A percentile compares a stretch with the other conserved stretches of the same genome.
Conservation (phyloP, 2,113 vertebrate genomes). For the Ictidomys tridecemlineatus region DNA sequence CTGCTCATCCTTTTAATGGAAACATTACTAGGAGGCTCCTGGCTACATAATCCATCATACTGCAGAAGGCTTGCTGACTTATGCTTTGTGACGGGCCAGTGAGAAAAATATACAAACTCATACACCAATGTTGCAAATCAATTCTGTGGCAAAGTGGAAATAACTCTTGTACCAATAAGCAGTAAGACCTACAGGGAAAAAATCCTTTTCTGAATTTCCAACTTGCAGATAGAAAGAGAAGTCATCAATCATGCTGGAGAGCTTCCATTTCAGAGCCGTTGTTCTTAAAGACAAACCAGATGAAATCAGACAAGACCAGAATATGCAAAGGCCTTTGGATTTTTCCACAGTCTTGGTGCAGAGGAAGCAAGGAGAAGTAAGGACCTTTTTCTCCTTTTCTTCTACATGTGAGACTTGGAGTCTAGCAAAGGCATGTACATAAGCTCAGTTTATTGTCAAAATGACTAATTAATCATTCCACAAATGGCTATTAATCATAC, state of each 20-base stretch:
- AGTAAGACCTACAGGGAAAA: slow-evolving; percentile 86
- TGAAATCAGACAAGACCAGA: slow-evolving; percentile 93
- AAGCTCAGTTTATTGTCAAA: slow-evolving; percentile 91
- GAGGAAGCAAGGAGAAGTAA: slow-evolving; percentile 45
- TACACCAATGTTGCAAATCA: slow-evolving; percentile 93
- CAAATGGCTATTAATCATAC: slow-evolving; percentile 92
- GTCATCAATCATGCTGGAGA: slow-evolving; percentile 94
- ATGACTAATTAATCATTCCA: slow-evolving; percentile 94
- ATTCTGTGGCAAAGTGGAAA: slow-evolving; percentile 91
- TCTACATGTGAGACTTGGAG: slow-evolving; percentile 86
- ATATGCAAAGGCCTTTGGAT: slow-evolving; percentile 91
- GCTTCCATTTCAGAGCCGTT: slow-evolving; percentile 88
- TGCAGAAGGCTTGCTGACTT: slow-evolving; percentile 77
- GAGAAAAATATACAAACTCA: slow-evolving; percentile 96
- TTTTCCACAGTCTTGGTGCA: slow-evolving; percentile 50
- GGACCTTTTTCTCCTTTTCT: slow-evolving; percentile 38
- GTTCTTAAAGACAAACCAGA: slow-evolving; percentile 90
- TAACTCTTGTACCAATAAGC: slow-evolving; percentile 91
- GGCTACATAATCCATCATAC: slow-evolving; percentile 86
- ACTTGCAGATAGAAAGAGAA: slow-evolving; percentile 94
- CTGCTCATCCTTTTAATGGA: slow-evolving; percentile 83
- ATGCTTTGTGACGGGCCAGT: slow-evolving; percentile 87
- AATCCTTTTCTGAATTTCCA: slow-evolving; percentile 90
- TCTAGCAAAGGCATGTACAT: slow-evolving; percentile 84
- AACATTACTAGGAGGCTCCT: slow-evolving; percentile 71